phyloP scores from a whole-genome alignment of 2,888 invertebrate species.

The Sminthurides aquaticus region DNA sequence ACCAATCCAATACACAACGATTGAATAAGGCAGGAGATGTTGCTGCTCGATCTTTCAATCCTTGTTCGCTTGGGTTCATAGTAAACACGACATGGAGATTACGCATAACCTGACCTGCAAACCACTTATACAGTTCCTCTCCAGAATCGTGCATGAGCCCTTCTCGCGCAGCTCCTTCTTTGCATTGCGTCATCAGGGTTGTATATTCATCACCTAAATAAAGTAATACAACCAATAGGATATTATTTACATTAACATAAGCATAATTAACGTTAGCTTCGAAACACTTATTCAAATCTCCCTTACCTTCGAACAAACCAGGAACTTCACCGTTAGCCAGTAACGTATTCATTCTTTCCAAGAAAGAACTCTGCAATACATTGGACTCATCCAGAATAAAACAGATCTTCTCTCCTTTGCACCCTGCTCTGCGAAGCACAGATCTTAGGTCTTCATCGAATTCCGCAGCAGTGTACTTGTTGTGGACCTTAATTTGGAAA shows the following conservation, averaged over 20 bases:
- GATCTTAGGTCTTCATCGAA: slow-evolving; percentile 97
- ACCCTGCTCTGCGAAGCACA: slow-evolving; percentile 75
- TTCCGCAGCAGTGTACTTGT: slow-evolving; percentile 96
- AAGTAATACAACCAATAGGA: background rate
- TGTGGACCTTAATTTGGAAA: slow-evolving; percentile 98
- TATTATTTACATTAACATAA: background rate
- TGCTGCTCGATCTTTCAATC: slow-evolving; percentile 94
- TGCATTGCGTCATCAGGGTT: slow-evolving; percentile 98
- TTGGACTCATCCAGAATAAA: slow-evolving; percentile 99
- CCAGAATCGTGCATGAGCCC: slow-evolving; percentile 97
- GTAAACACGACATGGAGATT: slow-evolving; percentile 99
- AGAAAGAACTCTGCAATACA: slow-evolving; percentile 94
- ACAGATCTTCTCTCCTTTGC: slow-evolving; percentile 95
- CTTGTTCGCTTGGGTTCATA: slow-evolving; percentile 99
- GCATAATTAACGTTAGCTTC: slow-evolving; percentile 50
- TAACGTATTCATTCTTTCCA: slow-evolving; percentile 98
- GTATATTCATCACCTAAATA: slow-evolving; percentile 80
- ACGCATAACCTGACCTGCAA: slow-evolving; percentile 97
- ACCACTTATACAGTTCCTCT: slow-evolving; percentile 99
- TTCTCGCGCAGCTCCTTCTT: slow-evolving; percentile 96
- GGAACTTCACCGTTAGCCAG: slow-evolving; percentile 98
- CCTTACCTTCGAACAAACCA: slow-evolving; percentile 68
- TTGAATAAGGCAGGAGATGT: slow-evolving; percentile 99
- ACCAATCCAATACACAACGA: slow-evolving; percentile 98
- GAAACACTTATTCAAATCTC: no score